Evolutionary conservation across 2,113 vertebrate species (phyloP), one percentile per base, ranked within the genome.

Genomic region (Dasyornis broadbenti): DNA sequence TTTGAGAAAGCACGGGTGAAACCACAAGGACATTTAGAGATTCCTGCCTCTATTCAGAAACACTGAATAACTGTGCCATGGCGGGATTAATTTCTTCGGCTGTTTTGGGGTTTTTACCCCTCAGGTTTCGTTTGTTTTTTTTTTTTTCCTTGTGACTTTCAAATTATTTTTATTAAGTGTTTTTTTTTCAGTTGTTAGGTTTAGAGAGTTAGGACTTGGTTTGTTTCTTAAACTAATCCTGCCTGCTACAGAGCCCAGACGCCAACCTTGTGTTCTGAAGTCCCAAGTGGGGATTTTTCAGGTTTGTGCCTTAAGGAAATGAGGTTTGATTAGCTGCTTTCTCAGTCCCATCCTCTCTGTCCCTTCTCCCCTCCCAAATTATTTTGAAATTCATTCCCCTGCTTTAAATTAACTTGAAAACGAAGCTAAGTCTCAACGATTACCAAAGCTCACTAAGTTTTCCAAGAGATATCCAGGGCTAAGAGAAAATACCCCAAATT

Each of bases 81-180:
- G 4, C 68, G 37, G 9, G 10, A 13, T 53, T 42, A 30, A 9
- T 4, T 75, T 47, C 3, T 22, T 27, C 30, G 7, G 10, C 3
- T n/a, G n/a, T 65, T 78, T 7, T 8, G 28, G 7, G 2, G 0
- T 13, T 35, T 16, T 8, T 8, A 4, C 13, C 5, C 44, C 3
- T 7, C 3, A 1, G 1, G 0, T 33, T 7, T 21, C 6, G 11
- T 10, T 18, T 7, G 11, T 10, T 18, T 4, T 17, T 16, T 31
- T 12, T 15, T 17, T 37, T 37, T 37, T 27, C 1, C 8, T 59
- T 39, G 19, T 21, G 31, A 35, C 12, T 39, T 11, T 31, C 26
- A 15, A 52, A 39, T 11, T 61, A 11, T 61, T 77, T 66, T 49
- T 49, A 49, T 49, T 23, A 23, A 13, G 11, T 23, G 45, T 18